Evolutionary conservation across 2,888 invertebrate genomes (phyloP).

Genomic region (Fragum whitleyi): DNA sequence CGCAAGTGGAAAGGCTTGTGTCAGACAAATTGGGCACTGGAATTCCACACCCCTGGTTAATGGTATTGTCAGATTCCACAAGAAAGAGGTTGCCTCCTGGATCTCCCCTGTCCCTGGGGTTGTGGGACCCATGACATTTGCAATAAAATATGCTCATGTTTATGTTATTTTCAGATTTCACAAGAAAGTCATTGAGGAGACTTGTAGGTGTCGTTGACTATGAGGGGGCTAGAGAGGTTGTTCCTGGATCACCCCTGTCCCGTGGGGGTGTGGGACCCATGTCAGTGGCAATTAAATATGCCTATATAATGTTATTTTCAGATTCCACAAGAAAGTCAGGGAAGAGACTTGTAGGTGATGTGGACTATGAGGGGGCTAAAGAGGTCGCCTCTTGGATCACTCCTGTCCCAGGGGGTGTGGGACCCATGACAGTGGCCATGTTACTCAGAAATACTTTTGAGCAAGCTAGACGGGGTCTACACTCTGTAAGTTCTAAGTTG

Average conservation of each 20-base stretch:
- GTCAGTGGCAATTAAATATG: no score
- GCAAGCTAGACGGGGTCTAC: slow-evolving; percentile 87
- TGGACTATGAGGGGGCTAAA: slow-evolving; percentile 91
- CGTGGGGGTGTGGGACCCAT: no score
- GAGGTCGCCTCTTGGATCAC: slow-evolving; percentile 95
- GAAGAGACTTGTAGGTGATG: slow-evolving; percentile 96
- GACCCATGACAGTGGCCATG: slow-evolving; percentile 99
- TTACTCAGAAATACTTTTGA: slow-evolving; percentile 93
- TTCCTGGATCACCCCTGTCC: no score
- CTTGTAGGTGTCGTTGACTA: slow-evolving; percentile 98
- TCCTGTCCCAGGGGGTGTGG: slow-evolving; percentile 96
- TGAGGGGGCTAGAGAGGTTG: slow-evolving; percentile 86
- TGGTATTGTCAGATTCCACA: no score
- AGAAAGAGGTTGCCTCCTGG: no score
- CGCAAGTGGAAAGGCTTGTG: no score
- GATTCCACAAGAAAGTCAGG: slow-evolving; percentile 88
- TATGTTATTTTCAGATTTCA: slow-evolving; percentile 70
- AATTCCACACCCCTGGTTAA: no score
- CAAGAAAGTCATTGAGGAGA: slow-evolving; percentile 89
- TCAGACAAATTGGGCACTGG: no score
- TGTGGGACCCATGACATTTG: no score
- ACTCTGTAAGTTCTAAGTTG: not conserved
- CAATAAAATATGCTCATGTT: no score
- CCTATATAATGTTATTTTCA: slow-evolving; percentile 53
- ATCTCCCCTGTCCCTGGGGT: no score